A percentile compares a stretch with the other conserved stretches of the same genome.
phyloP scores from a whole-genome alignment of 1,140 invertebrate species.

The Drosophila sechellia region DNA sequence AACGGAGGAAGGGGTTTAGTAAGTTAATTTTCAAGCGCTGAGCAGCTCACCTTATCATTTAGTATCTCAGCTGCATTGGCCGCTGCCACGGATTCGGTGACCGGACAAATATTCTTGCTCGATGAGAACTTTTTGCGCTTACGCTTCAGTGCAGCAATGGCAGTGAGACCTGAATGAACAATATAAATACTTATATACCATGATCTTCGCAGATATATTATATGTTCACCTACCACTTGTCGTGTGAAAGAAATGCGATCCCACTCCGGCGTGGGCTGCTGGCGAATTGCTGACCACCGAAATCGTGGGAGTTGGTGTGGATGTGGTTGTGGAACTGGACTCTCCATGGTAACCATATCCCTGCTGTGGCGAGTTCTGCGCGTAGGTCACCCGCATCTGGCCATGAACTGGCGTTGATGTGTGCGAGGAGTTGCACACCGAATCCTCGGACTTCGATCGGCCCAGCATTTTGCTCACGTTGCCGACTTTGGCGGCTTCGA shows the following conservation, averaged over 20 bases:
- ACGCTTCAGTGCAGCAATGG: slow-evolving; percentile 89
- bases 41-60: slow-evolving; percentile 56
- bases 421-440: slow-evolving; percentile 89
- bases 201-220: neutral
- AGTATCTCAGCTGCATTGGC: slow-evolving; percentile 61
- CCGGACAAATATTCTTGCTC: slow-evolving; percentile 88
- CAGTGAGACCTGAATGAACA: slow-evolving; percentile 84
- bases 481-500: slow-evolving; percentile 93
- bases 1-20: neutral
- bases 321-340: neutral
- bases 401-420: slow-evolving; percentile 71
- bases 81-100: slow-evolving; percentile 77
- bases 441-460: slow-evolving; percentile 91
- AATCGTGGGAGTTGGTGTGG: slow-evolving; percentile 10
- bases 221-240: slow-evolving; percentile 53
- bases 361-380: slow-evolving; percentile 68
- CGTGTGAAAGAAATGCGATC: slow-evolving; percentile 79
- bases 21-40: neutral
- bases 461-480: slow-evolving; percentile 91
- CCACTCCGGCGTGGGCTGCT: slow-evolving; percentile 44
- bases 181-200: neutral
- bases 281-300: slow-evolving; percentile 15
- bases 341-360: slow-evolving; percentile 51
- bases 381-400: slow-evolving; percentile 74
- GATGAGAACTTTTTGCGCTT: slow-evolving; percentile 92